These are phyloP conservation scores for Platichthys stellatus DNA, from an alignment of 2,113 vertebrate genomes.

Conservation along the genomic window DNA sequence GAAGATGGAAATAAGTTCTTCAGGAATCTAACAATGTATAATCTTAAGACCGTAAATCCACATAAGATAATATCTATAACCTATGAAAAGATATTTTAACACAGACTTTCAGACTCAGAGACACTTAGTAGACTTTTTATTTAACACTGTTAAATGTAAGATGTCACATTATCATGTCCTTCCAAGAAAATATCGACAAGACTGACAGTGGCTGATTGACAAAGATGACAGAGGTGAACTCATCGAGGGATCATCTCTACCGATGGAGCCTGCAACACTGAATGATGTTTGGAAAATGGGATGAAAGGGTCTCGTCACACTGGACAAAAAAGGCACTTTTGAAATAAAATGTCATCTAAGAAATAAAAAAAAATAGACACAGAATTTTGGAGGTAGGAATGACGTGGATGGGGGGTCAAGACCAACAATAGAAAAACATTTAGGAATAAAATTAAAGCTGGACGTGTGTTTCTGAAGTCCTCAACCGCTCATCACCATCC, in stretches of 20 bases:
- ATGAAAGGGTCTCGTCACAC: conserved; percentile 54
- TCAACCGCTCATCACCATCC: conserved; percentile 94
- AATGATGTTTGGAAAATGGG: conserved; percentile 39
- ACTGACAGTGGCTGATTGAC: conserved; percentile 11
- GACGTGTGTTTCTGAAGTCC: conserved; percentile 44
- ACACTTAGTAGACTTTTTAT: conserved; percentile 69
- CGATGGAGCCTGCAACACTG: conserved; percentile 38
- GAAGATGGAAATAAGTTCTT: too few relatives aligned
- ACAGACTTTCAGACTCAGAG: conserved; percentile 18
- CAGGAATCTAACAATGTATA: too few relatives aligned
- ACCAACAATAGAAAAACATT: conserved; percentile 45
- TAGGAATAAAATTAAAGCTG: conserved; percentile 39
- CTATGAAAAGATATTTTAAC: not conserved
- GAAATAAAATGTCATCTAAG: conserved; percentile 55
- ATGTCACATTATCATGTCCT: conserved; percentile 53
- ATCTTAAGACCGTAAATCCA: too few relatives aligned
- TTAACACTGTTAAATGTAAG: conserved; percentile 65
- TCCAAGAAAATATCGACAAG: conserved; percentile 18
- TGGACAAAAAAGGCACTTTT: conserved; percentile 80
- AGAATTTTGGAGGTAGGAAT: conserved; percentile 35
- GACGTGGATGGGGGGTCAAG: conserved; percentile 31
- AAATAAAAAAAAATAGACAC: conserved; percentile 15
- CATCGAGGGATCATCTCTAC: conserved; percentile 10
- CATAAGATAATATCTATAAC: not conserved
- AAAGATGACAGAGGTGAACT: conserved; percentile 14